These are phyloP conservation scores for Eurystomus gularis DNA, from an alignment of 2,113 vertebrate species.

Conservation along the genomic window DNA sequence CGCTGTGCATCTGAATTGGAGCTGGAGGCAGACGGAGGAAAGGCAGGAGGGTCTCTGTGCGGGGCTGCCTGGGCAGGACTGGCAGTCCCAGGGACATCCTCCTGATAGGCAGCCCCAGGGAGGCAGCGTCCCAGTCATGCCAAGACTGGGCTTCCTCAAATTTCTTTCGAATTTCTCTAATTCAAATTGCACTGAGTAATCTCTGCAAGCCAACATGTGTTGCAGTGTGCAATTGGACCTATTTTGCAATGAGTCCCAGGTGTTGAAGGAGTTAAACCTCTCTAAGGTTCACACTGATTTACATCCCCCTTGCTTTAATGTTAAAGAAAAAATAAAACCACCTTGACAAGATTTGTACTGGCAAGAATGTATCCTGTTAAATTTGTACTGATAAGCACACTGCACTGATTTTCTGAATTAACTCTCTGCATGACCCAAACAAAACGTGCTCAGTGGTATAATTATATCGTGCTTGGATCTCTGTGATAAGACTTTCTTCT, in stretches of 20 bases:
- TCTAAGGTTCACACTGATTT: not conserved
- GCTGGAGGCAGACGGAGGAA: not conserved
- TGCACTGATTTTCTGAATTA: slow-evolving; percentile 2
- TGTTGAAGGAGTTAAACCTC: not conserved
- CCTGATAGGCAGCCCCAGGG: not conserved
- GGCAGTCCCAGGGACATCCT: no score
- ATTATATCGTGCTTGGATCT: not conserved
- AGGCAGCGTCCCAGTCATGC: not conserved
- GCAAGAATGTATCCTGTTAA: not conserved
- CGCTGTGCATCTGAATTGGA: accelerated
- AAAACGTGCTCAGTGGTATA: not conserved
- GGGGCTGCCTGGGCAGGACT: not conserved
- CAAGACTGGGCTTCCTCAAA: not conserved
- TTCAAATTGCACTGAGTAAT: not conserved
- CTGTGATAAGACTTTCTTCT: not conserved
- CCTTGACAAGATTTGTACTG: not conserved
- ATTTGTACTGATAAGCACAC: not conserved
- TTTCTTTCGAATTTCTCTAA: not conserved
- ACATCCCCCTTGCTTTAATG: not conserved
- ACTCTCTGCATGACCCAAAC: not conserved
- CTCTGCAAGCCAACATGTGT: not conserved
- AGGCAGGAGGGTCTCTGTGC: not conserved
- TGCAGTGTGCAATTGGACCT: not conserved
- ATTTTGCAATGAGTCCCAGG: not conserved
- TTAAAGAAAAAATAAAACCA: not conserved